Base-by-base conservation (phyloP, 1,140 invertebrate genomes). In the Plutomurus gul region DNA sequence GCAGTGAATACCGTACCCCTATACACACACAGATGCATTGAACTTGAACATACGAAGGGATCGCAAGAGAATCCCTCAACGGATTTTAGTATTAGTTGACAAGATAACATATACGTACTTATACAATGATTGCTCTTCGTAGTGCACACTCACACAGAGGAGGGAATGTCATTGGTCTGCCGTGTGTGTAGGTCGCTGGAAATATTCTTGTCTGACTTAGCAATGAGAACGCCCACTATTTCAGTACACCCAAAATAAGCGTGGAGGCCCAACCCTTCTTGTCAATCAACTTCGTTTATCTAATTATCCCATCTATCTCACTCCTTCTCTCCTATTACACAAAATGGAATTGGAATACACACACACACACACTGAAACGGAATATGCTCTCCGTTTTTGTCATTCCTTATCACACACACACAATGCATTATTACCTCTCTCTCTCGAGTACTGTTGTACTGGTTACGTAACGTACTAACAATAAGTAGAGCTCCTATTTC, bases 221-320 rank as follows among this genome's bases (percentile, higher is more conserved):
- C 16, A 36, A n/a, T 27, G 56, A 81, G 47, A 81, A 81, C 81
- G 81, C 81, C 81, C 75, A 79, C 81, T 79, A 36, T 73, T 71
- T 72, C 65, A 77, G 47, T 30, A 40, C 30, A 46, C 16, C 49
- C 77, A 82, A 82, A 76, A 78, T 82, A 79, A 72, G 74, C 56
- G 77, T 65, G 70, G 22, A 79, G 37, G 71, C 74, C 81, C 77
- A 79, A 82, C 77, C 81, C 81, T 82, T 82, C 75, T 74, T 82
- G 77, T 79, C 77, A 79, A 82, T 79, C 81, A 81, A 75, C 39
- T 56, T 39, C 81, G 36, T 79, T 82, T 79, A 82, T 82, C 81
- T 79, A 82, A 82, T 82, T 82, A 82, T 75, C 78, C 78, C 33
- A 82, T 79, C 81, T 76, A 20, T 27, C 43, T 65, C 56, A 72